Percentiles rank a stretch among this genome's conserved stretches.
Conservation (phyloP, 2,888 invertebrate species). For the Embidobia sp. region DNA sequence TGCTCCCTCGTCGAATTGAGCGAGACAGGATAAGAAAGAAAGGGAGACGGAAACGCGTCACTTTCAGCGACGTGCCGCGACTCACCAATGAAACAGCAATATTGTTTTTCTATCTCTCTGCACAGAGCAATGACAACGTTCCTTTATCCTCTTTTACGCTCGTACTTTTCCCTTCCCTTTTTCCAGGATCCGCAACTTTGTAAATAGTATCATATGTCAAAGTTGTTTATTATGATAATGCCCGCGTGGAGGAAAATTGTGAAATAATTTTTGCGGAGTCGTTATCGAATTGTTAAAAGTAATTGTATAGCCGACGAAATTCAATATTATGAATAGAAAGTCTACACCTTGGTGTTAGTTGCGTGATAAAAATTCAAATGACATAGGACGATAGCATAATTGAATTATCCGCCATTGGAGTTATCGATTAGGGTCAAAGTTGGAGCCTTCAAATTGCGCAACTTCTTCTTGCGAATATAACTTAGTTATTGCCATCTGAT, state of each 20-base stretch:
- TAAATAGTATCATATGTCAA: slow-evolving; percentile 56
- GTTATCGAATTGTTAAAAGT: neutral
- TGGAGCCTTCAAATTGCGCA: slow-evolving; percentile 7
- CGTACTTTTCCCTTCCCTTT: slow-evolving; percentile 34
- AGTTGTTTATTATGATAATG: slow-evolving; percentile 54
- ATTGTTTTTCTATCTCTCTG: slow-evolving; percentile 76
- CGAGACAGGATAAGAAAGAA: slow-evolving; percentile 40
- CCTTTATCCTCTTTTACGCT: slow-evolving; percentile 46
- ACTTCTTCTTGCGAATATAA: too few species aligned
- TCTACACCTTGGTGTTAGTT: slow-evolving; percentile 3
- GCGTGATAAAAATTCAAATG: slow-evolving; percentile 19
- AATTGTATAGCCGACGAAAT: too few species aligned
- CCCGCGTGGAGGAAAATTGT: slow-evolving; percentile 3
- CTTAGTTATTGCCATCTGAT: too few species aligned
- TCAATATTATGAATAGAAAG: too few species aligned
- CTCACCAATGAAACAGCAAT: slow-evolving; percentile 79
- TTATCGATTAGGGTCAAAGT: slow-evolving; percentile 28
- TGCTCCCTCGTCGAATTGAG: slow-evolving; percentile 70
- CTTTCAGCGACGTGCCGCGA: slow-evolving; percentile 78
- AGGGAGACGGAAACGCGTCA: slow-evolving; percentile 72
- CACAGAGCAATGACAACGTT: slow-evolving; percentile 54
- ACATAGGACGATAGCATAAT: neutral
- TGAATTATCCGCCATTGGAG: slow-evolving; percentile 7
- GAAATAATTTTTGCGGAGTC: too few species aligned
- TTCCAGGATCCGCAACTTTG: slow-evolving; percentile 50